Conservation (phyloP, 2,113 vertebrate genomes). For the Corydoras sp. region DNA sequence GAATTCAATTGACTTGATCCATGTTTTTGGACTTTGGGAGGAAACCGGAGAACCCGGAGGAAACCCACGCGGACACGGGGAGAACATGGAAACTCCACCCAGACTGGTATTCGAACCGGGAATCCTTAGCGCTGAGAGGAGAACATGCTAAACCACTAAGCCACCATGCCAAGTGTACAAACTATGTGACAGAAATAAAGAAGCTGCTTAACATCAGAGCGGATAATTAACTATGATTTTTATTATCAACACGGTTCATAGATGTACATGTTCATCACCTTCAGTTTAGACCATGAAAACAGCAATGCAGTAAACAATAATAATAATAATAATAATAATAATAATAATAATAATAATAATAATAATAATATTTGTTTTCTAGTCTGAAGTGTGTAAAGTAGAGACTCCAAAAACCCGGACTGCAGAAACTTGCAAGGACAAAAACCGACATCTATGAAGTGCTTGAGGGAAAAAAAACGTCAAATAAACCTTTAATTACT, state of each 20-base stretch:
- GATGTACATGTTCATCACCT: slow-evolving; percentile 59
- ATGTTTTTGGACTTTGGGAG: too few species aligned
- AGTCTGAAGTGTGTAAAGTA: neutral
- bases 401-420: too few species aligned
- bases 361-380: slow-evolving; percentile 27
- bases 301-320: slow-evolving; percentile 57
- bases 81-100: too few species aligned
- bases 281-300: slow-evolving; percentile 55
- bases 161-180: too few species aligned
- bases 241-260: slow-evolving; percentile 71
- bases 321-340: slow-evolving; percentile 42
- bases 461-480: neutral
- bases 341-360: slow-evolving; percentile 49
- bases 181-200: too few species aligned
- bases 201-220: too few species aligned
- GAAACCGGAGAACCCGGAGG: too few species aligned
- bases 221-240: slow-evolving; percentile 46
- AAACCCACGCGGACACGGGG: too few species aligned
- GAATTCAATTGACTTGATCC: too few species aligned
- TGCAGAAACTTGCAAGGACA: slow-evolving; percentile 26
- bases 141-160: too few species aligned
- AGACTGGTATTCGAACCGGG: too few species aligned
- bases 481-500: slow-evolving; percentile 34
- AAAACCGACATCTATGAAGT: slow-evolving; percentile 19
- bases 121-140: too few species aligned